Percentiles rank a stretch among this genome's conserved stretches.
phyloP scores from a whole-genome alignment of 2,888 invertebrate species.

The Allolobophora icterica region DNA sequence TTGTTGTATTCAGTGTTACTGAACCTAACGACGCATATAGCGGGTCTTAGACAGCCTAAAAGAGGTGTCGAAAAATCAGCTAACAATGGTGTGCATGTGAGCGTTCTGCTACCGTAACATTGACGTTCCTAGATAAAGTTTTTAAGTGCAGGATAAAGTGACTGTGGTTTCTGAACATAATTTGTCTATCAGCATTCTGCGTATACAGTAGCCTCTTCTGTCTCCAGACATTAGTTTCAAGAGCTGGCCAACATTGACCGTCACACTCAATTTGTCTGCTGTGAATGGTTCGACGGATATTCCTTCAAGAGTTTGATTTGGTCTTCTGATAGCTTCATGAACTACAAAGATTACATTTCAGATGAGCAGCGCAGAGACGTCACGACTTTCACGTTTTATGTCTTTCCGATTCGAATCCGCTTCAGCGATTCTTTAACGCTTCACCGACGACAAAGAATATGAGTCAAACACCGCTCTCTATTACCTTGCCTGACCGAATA shows the following conservation, averaged over 20 bases:
- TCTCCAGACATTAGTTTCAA: background rate
- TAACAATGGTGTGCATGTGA: background rate
- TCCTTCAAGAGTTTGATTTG: background rate
- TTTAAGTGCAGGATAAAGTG: background rate
- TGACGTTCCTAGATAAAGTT: background rate
- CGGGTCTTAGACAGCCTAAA: background rate
- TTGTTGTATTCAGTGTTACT: background rate
- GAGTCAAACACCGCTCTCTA: background rate
- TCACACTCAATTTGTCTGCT: constrained; percentile 12
- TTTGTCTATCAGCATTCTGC: background rate
- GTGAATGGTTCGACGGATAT: background rate
- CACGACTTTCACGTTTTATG: background rate
- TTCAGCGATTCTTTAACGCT: background rate
- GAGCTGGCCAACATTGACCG: background rate
- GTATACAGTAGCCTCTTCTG: background rate
- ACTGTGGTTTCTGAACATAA: background rate
- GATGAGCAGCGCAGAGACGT: background rate
- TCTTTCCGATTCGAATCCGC: background rate
- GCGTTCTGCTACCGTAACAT: background rate
- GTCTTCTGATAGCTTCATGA: background rate
- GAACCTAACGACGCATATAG: background rate
- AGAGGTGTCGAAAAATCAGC: background rate
- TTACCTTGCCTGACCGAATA: background rate
- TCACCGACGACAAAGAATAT: background rate
- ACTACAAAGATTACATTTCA: constrained; percentile 17